Base-by-base conservation (phyloP, 1,140 invertebrate species). In the Leptinotarsa texana region DNA sequence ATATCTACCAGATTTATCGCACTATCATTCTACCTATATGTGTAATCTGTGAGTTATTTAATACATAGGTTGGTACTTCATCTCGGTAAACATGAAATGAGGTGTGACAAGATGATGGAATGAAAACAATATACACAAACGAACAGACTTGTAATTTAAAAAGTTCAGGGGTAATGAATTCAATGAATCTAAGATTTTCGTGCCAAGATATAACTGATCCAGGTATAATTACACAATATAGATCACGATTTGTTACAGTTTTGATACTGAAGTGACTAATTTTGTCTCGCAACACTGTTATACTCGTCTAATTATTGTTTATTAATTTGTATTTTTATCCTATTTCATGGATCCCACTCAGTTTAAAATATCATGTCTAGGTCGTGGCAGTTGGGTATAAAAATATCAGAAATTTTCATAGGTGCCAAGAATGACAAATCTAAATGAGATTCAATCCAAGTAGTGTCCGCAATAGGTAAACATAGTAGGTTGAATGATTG, bases 241-340 rank as follows among this genome's bases (percentile, higher is more conserved):
- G n/a, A 57, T 57, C 51, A 57, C 51, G 51, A 57, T 57, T 57
- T 57, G 51, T 57, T n/a, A 57, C 51, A 57, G 13, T 57, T 57
- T 57, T 15, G 17, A 57, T 18, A 57, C 13, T 57, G 15, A 15
- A 15, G 13, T 57, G 51, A 57, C 51, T 57, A 57, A 57, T 57
- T 57, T 18, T 57, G 33, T 42, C 8, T 42, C 33, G 8, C 8
- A 42, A 42, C 8, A 11, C 8, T 33, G 6, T 8, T 33, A 1
- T 33, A 33, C 27, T 33, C 27, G 27, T 33, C 27, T 11, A 42
- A 11, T 42, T 42, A 42, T 42, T 11, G 33, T 42, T 42, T 42
- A 42, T 11, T 42, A 42, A 42, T 42, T 11, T 42, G 33, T 42
- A 42, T 42, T 42, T 42, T 42, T 42, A 42, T 42, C 33, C 8